Base-by-base conservation (phyloP, 2,888 invertebrate species). In the Ormyrus pomaceus region DNA sequence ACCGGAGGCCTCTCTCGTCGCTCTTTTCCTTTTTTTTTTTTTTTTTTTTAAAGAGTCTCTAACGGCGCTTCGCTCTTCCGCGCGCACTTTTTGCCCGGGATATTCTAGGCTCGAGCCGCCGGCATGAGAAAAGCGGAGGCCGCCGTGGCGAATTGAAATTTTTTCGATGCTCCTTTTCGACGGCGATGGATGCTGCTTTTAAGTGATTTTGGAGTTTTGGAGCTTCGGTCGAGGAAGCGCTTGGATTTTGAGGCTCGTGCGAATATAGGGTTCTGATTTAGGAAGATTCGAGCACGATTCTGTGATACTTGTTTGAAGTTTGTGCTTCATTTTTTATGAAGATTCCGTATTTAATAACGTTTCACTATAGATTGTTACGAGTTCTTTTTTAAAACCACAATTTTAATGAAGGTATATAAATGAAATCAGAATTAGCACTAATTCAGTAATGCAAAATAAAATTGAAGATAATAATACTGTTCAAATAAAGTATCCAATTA, bases 81-180 rank as follows among this genome's bases (percentile, higher is more conserved):
- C 59, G 59, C 59, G 11, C 7, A 13, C 59, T 59, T 13, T 19
- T 66, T 48, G 50, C 51, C 66, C 66, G 51, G 51, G 66, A 34
- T 34, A 66, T 51, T 66, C 19, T 66, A 53, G 66, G 66, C 53
- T 66, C 50, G 51, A 34, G 6, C 66, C 51, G 51, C 53, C 34
- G 59, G 11, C 51, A 19, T 9, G 66, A 8, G 53, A 51, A 66
- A 66, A 66, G 51, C 66, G 51, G 66, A 66, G 34, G 34, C 34
- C 34, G 34, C 34, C 34, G 34, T 1, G 34, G 34, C 34, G 34
- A 34, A 34, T 34, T 34, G 34, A 34, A 34, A 34, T 34, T 66
- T 66, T 53, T 10, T 66, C 53, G n/a, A 19, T 53, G 34, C 66
- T 50, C 66, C 34, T 66, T 53, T 51, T 66, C 51, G 66, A 53